phyloP scores from a whole-genome alignment of 30 jellyfish, hydroid and myxozoan species.

The Mastigias papua region DNA sequence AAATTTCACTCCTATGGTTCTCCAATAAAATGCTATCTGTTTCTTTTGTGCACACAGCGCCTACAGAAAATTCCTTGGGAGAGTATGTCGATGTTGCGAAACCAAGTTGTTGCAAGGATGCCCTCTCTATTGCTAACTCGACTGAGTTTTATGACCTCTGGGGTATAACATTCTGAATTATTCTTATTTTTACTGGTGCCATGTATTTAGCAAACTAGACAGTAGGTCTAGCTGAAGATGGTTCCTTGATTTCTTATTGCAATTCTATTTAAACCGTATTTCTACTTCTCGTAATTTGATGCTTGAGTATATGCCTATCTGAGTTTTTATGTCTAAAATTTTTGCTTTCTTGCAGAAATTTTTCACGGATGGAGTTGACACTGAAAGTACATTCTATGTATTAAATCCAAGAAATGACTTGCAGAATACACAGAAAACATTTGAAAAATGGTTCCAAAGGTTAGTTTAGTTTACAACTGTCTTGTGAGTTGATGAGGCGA shows the following conservation, averaged over 20 bases:
- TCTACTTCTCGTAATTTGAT: too few relatives aligned
- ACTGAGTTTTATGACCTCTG: constrained; percentile 42
- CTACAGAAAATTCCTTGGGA: constrained; percentile 96
- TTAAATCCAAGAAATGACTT: constrained; percentile 96
- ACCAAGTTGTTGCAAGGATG: constrained; percentile 89
- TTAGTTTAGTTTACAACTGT: constrained; percentile 9
- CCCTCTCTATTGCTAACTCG: constrained; percentile 90
- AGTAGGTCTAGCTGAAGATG: too few relatives aligned
- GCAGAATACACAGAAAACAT: constrained; percentile 85
- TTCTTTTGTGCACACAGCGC: constrained; percentile 46
- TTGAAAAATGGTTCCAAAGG: constrained; percentile 84
- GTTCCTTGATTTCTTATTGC: too few relatives aligned
- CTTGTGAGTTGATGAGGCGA: too few relatives aligned
- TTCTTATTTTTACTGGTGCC: neutral
- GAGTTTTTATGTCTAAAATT: too few relatives aligned
- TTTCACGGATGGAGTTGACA: constrained; percentile 67
- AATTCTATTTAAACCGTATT: too few relatives aligned
- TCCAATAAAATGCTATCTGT: neutral
- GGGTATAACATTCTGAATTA: constrained; percentile 28
- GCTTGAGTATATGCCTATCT: too few relatives aligned
- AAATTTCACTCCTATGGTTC: too few relatives aligned
- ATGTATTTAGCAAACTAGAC: too few relatives aligned
- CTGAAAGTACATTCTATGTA: constrained; percentile 59
- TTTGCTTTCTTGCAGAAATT: constrained; percentile 19
- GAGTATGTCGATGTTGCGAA: constrained; percentile 75